phyloP scores from a whole-genome alignment of 2,113 vertebrate species.

The Vulpes vulpes region DNA sequence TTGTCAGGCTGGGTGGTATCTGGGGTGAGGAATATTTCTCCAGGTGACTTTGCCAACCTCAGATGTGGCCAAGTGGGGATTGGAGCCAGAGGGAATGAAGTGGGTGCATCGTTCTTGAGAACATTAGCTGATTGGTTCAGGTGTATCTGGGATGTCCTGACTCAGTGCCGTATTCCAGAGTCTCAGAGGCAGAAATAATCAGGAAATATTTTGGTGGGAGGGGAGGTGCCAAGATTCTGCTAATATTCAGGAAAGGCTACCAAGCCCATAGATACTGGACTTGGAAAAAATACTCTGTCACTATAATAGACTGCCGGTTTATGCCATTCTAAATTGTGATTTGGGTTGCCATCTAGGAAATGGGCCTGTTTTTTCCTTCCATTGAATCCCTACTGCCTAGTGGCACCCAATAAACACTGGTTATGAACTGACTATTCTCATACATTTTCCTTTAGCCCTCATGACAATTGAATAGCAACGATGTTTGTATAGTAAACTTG shows the following conservation, averaged over 20 bases:
- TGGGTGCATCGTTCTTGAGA: background rate
- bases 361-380: slow-evolving; percentile 5
- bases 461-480: slow-evolving; percentile 15
- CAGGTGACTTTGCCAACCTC: background rate
- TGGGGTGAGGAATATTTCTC: background rate
- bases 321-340: slow-evolving; percentile 1
- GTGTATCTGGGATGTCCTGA: background rate
- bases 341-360: background rate
- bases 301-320: background rate
- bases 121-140: background rate
- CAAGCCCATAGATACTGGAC: background rate
- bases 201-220: background rate
- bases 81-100: background rate
- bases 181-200: background rate
- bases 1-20: background rate
- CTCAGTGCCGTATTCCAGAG: background rate
- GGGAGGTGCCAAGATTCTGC: background rate
- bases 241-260: background rate
- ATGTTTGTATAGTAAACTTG: background rate
- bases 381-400: background rate
- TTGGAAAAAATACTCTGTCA: background rate
- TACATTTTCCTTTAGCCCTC: slow-evolving; percentile 14
- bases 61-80: background rate
- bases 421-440: slow-evolving; percentile 11
- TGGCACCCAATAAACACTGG: slow-evolving; percentile 11